Conservation (phyloP, 2,113 vertebrate genomes). For the Chrysochloris asiatica region DNA sequence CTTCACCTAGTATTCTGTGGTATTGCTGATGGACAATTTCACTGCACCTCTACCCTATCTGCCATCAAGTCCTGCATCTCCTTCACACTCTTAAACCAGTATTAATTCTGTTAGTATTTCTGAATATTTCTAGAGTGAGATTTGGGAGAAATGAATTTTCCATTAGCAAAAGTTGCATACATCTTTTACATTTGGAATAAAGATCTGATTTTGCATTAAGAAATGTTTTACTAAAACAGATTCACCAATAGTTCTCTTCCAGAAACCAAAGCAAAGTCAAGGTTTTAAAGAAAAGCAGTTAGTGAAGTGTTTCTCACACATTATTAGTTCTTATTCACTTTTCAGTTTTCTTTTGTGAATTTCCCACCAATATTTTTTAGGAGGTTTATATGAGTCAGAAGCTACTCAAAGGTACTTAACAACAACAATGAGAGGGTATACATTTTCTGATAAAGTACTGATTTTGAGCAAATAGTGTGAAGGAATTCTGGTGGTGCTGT, state of each 20-base stretch:
- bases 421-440: too few relatives aligned
- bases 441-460: not conserved
- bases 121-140: not conserved
- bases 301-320: not conserved
- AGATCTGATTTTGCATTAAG: not conserved
- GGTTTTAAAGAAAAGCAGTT: not conserved
- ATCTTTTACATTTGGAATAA: not conserved
- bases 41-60: too few relatives aligned
- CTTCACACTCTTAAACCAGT: not conserved
- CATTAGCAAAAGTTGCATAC: not conserved
- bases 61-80: too few relatives aligned
- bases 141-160: constrained; percentile 20
- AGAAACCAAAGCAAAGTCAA: not conserved
- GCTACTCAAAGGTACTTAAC: too few relatives aligned
- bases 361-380: not conserved
- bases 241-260: not conserved
- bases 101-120: not conserved
- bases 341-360: not conserved
- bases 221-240: not conserved
- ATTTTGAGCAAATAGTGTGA: not conserved
- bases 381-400: not conserved
- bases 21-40: too few relatives aligned
- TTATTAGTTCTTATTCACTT: not conserved
- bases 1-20: too few relatives aligned
- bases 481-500: too few relatives aligned